Conservation (phyloP, 2,113 vertebrate genomes). For the Seriola quinqueradiata region DNA sequence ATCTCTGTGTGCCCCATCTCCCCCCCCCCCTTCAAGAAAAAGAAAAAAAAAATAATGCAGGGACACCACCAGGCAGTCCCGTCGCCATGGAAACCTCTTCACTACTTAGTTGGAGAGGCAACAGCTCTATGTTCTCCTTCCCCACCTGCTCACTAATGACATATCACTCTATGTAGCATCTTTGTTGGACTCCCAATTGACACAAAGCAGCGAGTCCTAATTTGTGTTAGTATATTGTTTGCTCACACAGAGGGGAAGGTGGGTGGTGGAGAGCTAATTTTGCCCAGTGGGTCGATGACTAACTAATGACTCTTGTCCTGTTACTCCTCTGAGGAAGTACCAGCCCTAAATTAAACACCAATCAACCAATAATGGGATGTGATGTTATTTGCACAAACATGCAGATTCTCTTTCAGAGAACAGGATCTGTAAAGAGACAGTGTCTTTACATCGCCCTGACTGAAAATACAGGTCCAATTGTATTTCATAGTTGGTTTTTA, state of each 20-base stretch:
- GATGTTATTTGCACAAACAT: background rate
- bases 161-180: slow-evolving; percentile 77
- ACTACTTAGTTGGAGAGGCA: slow-evolving; percentile 73
- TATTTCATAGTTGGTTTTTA: background rate
- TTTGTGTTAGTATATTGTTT: slow-evolving; percentile 82
- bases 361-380: slow-evolving; percentile 16
- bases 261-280: slow-evolving; percentile 34
- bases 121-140: slow-evolving; percentile 64
- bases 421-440: background rate
- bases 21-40: background rate
- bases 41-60: background rate
- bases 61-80: slow-evolving; percentile 36
- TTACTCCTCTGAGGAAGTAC: slow-evolving; percentile 26
- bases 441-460: background rate
- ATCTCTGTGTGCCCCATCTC: slow-evolving; percentile 44
- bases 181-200: slow-evolving; percentile 78
- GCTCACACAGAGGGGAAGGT: slow-evolving; percentile 49
- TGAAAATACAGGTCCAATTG: background rate
- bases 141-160: slow-evolving; percentile 82
- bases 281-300: slow-evolving; percentile 34
- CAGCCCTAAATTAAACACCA: slow-evolving; percentile 35
- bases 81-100: slow-evolving; percentile 81
- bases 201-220: slow-evolving; percentile 79
- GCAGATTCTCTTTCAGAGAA: background rate
- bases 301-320: slow-evolving; percentile 62